Conservation (phyloP, 2,797 vertebrate species). For the Cebuella pygmaea region DNA sequence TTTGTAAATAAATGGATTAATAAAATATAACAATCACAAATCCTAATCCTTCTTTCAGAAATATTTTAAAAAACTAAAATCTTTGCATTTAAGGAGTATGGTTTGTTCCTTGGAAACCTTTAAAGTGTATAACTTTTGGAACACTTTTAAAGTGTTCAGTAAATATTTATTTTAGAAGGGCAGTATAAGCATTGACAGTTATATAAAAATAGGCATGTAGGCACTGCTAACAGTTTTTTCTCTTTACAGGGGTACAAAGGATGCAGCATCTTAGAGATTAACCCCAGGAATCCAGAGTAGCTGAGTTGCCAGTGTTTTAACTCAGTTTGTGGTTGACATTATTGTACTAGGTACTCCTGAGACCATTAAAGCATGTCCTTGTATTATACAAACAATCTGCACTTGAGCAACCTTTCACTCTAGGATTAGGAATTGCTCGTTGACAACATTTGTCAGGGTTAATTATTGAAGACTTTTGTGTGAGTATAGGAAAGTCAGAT, state of each 20-base stretch:
- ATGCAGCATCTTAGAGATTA: not conserved
- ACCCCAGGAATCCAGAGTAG: not conserved
- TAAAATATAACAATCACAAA: not conserved
- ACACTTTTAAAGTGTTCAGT: not conserved
- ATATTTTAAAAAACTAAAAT: not conserved
- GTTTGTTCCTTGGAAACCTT: not conserved
- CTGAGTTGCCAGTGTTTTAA: not conserved
- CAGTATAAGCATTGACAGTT: not conserved
- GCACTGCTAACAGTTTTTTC: not conserved
- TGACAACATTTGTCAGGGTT: conserved; percentile 37
- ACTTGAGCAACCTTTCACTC: not conserved
- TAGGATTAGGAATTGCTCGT: not conserved
- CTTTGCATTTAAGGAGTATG: not conserved
- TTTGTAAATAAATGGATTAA: conserved; percentile 27
- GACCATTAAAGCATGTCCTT: not conserved
- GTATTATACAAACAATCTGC: not conserved
- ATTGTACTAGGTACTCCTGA: not conserved
- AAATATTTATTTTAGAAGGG: conserved; percentile 28
- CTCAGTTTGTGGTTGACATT: not conserved
- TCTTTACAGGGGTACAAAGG: not conserved
- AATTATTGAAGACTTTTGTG: conserved; percentile 38
- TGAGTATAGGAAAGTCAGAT: conserved; percentile 31
- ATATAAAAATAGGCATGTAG: not conserved
- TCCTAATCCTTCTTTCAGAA: not conserved
- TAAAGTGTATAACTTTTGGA: not conserved